Base-by-base conservation (phyloP, 2,888 invertebrate genomes). In the Eupithecia abbreviata region DNA sequence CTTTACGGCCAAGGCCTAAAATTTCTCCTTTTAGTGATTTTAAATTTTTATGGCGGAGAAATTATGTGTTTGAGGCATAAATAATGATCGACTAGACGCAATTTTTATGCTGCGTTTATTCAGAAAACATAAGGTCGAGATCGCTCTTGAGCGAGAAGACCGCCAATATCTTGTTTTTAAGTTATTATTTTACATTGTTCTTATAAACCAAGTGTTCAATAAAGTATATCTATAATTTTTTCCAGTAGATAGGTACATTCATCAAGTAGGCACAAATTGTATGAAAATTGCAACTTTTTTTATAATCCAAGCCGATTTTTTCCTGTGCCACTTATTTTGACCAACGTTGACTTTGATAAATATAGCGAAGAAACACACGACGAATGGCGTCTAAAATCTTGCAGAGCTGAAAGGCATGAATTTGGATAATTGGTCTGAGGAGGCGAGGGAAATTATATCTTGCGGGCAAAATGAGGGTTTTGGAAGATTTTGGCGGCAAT, bases 401-500 rank as follows among this genome's bases (percentile, higher is more conserved):
- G 76, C 78, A 76, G 76, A 79, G 72, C 78, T 77, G 80, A 72
- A 68, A 47, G n/a, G 74, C 73, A 71, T 73, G 73, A 78, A 78
- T 69, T 69, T 78, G 74, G 62, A 82, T 88, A 90, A 90, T 86
- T 86, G 85, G 83, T 77, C 81, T 85, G 85, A 83, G 83, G 86
- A 85, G 74, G 85, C 84, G 86, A 85, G 87, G 67, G 83, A 90
- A 90, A 93, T 93, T 92, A 92, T 89, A 88, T 87, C 88, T 89
- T 86, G 84, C 86, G 87, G 85, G 85, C 85, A 86, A 85, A 87
- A 84, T 85, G 82, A 87, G 84, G 84, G 86, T 84, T 85, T 85
- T 78, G 83, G 79, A 81, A 81, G 86, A 88, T 86, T 89, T 86
- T 84, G 86, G 86, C 85, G 84, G 87, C 87, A 90, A 91, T 90